Percentiles rank a stretch among this genome's conserved stretches.
Evolutionary conservation across 2,797 vertebrate genomes (phyloP).

Genomic region (Oryzias sinensis): DNA sequence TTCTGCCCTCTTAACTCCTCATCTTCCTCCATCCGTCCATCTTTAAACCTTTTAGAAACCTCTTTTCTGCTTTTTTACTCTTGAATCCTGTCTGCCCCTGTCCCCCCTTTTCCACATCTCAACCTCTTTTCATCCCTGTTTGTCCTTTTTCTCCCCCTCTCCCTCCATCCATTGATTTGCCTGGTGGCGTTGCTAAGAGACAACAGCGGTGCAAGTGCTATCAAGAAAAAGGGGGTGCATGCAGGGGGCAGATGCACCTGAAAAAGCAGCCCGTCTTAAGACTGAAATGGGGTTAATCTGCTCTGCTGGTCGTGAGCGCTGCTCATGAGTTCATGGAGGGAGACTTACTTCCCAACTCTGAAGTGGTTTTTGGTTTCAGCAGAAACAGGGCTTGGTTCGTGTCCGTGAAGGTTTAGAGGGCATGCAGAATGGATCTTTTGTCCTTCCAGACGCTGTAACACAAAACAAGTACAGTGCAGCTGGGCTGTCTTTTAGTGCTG

Average conservation of each 20-base stretch:
- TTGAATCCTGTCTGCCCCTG: conserved; percentile 4
- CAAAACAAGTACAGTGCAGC: neutral
- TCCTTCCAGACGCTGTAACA: too few species aligned
- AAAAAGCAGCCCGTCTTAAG: conserved; percentile 4
- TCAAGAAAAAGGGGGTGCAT: conserved; percentile 37
- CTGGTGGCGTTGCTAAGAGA: conserved; percentile 68
- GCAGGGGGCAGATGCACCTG: conserved; percentile 24
- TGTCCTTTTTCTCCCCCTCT: conserved; percentile 20
- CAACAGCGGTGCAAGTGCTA: conserved; percentile 33
- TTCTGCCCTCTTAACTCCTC: neutral
- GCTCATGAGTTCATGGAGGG: too few species aligned
- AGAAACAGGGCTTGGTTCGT: too few species aligned
- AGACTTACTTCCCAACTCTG: too few species aligned
- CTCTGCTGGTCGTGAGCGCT: too few species aligned
- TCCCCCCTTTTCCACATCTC: conserved; percentile 8
- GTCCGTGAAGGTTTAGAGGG: neutral
- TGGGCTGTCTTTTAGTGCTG: neutral
- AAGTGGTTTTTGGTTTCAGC: too few species aligned
- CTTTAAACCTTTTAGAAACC: neutral
- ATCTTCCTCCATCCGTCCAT: conserved; percentile 1
- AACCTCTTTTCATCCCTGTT: conserved; percentile 30
- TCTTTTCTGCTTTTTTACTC: neutral
- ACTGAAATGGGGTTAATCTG: neutral
- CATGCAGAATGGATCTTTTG: too few species aligned
- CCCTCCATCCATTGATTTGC: conserved; percentile 46